Conservation (phyloP, 2,113 vertebrate genomes). For the Tragelaphus buxtoni region DNA sequence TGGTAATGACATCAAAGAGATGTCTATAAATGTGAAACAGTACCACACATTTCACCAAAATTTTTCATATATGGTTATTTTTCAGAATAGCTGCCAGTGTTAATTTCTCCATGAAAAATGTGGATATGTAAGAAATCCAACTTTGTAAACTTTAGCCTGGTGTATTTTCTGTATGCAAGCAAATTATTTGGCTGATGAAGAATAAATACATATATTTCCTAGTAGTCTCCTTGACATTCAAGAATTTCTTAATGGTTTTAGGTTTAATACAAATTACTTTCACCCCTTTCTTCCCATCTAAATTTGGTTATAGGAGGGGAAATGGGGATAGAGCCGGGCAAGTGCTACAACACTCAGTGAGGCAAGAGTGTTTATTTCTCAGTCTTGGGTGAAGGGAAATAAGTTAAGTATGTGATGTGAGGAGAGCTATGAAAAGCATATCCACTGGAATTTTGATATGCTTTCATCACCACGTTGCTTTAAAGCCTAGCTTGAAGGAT, state of each 20-base stretch:
- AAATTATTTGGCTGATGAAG: not conserved
- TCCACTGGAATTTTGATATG: not conserved
- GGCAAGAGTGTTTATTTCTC: not conserved
- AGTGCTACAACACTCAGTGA: not conserved
- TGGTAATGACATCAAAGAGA: not conserved
- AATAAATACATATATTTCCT: not conserved
- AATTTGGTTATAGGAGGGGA: not conserved
- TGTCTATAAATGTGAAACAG: constrained; percentile 14
- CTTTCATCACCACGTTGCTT: not conserved
- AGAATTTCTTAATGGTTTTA: not conserved
- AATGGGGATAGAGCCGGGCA: not conserved
- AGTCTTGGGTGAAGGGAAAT: not conserved
- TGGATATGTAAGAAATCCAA: not conserved
- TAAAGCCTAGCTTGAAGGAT: not conserved
- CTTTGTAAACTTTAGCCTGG: not conserved
- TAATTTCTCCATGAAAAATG: not conserved
- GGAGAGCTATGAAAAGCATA: not conserved
- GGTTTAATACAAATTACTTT: not conserved
- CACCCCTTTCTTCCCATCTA: not conserved
- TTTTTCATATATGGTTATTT: not conserved
- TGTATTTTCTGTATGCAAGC: not conserved
- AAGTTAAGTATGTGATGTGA: not conserved
- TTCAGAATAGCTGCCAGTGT: not conserved
- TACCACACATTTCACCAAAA: not conserved
- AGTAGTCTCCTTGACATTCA: not conserved